Base-by-base conservation (phyloP, 2,888 invertebrate species). In the Carpatolechia fugitivella region DNA sequence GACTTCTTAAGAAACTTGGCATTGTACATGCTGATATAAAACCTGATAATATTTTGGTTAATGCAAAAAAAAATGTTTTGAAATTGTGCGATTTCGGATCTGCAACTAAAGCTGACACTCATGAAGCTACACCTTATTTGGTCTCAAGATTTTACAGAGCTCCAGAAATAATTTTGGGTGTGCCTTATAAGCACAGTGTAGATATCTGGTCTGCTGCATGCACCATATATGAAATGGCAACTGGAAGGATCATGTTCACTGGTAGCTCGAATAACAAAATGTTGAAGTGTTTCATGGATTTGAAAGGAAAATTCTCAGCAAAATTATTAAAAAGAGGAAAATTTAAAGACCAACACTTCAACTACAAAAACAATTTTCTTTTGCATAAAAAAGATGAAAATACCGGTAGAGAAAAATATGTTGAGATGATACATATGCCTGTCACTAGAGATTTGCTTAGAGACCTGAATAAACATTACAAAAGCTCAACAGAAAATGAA, bases 51-150 rank as follows among this genome's bases (percentile, higher is more conserved):
- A 99, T 99, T 84, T 91, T 99, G 84, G 99, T 99, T 13, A 99
- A 98, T 90, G 99, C 99, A 82, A 97, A 95, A 77, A 99, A 99
- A 87, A 92, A 98, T 77, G 93, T 97, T 56, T 85, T 99, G 70
- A 99, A 99, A 86, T 89, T 99, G 46, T 99, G 99, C 86, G 99
- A 99, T 92, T 99, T 99, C 91, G 99, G 99, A 16, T 99, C 99
- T 3, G 98, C 99, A 6, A 95, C 96, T 10, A 95, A 96, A 76
- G 94, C 96, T 16, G 95, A 95, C 66, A 98, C 99, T 69, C 97
- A 97, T 88, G 99, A 99, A 85, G 95, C 97, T 54, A 99, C 99
- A 3, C 99, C 99, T 0, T 99, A 99, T 83, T 92, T 99, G 62
- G 99, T 99, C 54, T 99, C 99, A 54, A 92, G 99, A 69, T 99